These are phyloP conservation scores for Amphipoea lucens DNA, from an alignment of 2,888 invertebrate species.

Conservation along the genomic window DNA sequence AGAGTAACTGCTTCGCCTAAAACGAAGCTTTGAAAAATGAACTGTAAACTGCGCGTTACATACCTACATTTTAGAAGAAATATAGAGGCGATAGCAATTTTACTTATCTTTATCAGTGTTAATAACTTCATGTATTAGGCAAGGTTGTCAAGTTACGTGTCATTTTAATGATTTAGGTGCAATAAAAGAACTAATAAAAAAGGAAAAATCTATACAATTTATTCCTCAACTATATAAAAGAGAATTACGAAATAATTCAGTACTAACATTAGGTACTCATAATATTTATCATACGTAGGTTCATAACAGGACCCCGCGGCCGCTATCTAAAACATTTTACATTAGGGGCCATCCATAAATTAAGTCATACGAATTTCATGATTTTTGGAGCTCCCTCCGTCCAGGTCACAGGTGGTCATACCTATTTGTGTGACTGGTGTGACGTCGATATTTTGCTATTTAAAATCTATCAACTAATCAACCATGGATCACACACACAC, in stretches of 20 bases:
- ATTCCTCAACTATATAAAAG: slow-evolving; percentile 63
- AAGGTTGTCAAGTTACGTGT: neutral
- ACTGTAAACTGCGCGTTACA: neutral
- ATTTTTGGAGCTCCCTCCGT: neutral
- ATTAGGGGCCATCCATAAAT: neutral
- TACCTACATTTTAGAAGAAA: neutral
- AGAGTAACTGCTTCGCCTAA: neutral
- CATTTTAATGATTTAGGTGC: neutral
- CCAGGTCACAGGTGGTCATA: neutral
- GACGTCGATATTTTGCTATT: neutral
- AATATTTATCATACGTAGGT: slow-evolving; percentile 41
- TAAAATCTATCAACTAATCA: neutral
- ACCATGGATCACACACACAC: too few relatives aligned
- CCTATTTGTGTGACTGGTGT: neutral
- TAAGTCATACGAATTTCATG: neutral
- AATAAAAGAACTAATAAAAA: slow-evolving; percentile 54
- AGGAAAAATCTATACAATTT: slow-evolving; percentile 67
- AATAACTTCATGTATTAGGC: slow-evolving; percentile 1
- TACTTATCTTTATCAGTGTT: slow-evolving; percentile 4
- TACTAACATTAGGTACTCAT: slow-evolving; percentile 35
- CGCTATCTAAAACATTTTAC: slow-evolving; percentile 16
- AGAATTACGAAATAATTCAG: slow-evolving; percentile 50
- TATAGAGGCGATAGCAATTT: neutral
- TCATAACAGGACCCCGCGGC: slow-evolving; percentile 24
- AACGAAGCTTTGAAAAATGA: neutral